Percentiles rank a stretch among this genome's conserved stretches.
These are phyloP conservation scores for Florisuga fusca DNA, from an alignment of 2,797 vertebrate genomes.

Conservation along the genomic window DNA sequence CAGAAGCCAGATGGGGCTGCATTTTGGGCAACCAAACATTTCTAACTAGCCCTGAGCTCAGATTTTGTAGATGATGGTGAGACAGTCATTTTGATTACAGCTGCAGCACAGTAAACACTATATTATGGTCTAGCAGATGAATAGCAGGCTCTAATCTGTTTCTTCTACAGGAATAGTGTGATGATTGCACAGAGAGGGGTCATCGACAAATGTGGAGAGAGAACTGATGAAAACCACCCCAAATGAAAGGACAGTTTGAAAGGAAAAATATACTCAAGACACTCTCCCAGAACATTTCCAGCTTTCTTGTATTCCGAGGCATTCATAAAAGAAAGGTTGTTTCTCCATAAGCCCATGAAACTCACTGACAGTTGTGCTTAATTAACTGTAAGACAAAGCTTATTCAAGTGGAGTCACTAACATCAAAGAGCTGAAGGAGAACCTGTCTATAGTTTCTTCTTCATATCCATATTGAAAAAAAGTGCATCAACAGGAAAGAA, in stretches of 20 bases:
- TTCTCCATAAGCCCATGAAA: conserved; percentile 21
- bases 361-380: conserved; percentile 47
- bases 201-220: background rate
- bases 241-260: background rate
- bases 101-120: conserved; percentile 26
- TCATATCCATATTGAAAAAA: conserved; percentile 25
- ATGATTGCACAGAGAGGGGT: background rate
- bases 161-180: background rate
- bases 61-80: conserved; percentile 42
- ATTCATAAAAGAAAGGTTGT: conserved; percentile 25
- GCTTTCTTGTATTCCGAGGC: background rate
- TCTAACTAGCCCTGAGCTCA: conserved; percentile 1
- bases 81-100: conserved; percentile 14
- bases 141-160: background rate
- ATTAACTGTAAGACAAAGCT: conserved; percentile 52
- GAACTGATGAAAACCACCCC: background rate
- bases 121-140: background rate
- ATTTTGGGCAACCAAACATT: background rate
- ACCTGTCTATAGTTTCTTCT: background rate
- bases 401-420: conserved; percentile 63
- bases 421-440: background rate
- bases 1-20: conserved; percentile 9
- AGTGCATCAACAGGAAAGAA: background rate
- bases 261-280: background rate
- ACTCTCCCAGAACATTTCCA: background rate